Evolutionary conservation across 2,888 invertebrate species (phyloP).

Genomic region (Mesoligia furuncula): DNA sequence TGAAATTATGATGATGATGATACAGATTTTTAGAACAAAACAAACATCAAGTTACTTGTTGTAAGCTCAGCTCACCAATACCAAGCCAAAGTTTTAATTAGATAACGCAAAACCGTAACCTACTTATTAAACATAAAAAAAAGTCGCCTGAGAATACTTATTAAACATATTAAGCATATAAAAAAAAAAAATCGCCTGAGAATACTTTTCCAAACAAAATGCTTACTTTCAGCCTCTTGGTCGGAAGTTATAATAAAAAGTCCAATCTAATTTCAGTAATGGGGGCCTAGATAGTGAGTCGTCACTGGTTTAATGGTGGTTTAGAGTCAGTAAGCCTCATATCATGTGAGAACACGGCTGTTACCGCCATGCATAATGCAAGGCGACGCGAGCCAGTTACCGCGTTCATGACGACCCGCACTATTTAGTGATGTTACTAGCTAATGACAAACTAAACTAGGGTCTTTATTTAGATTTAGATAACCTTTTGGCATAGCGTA

Average conservation of each 20-base stretch:
- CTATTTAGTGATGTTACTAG: conserved; percentile 50
- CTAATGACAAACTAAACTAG: conserved; percentile 39
- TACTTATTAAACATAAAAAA: neutral
- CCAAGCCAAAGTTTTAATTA: conserved; percentile 14
- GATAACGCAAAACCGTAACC: neutral
- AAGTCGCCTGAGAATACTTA: neutral
- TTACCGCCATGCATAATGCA: conserved; percentile 75
- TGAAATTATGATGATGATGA: too few relatives aligned
- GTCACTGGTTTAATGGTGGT: conserved; percentile 46
- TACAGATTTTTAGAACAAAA: neutral
- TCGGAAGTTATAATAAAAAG: conserved; percentile 28
- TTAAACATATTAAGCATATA: neutral
- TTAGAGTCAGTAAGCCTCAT: conserved; percentile 66
- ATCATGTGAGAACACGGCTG: conserved; percentile 71
- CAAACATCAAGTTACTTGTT: neutral
- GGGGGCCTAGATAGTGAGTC: conserved; percentile 27
- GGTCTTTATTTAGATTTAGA: conserved; percentile 17
- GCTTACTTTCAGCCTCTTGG: neutral
- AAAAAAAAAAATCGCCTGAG: neutral
- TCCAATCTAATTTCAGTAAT: conserved; percentile 27
- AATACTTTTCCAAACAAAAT: neutral
- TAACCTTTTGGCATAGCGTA: neutral
- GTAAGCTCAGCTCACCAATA: neutral
- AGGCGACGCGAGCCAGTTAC: conserved; percentile 58
- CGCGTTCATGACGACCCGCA: conserved; percentile 41